These are phyloP conservation scores for Caranx ignobilis DNA, from an alignment of 2,113 vertebrate species.

Conservation along the genomic window DNA sequence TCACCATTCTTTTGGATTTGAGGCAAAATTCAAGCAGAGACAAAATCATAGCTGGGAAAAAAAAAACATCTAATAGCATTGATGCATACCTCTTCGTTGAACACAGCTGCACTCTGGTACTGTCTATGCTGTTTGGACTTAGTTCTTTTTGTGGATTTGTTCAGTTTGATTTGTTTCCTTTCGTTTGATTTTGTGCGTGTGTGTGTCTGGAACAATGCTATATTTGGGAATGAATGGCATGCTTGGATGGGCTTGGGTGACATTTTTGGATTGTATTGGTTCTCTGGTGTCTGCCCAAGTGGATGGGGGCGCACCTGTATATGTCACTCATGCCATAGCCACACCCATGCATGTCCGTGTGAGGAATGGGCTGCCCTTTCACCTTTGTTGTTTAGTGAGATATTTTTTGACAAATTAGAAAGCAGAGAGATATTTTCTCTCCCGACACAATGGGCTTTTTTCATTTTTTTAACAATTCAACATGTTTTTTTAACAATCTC, in stretches of 20 bases:
- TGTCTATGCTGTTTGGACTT: conserved; percentile 75
- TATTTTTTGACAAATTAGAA: conserved; percentile 54
- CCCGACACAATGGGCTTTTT: conserved; percentile 14
- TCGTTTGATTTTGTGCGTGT: conserved; percentile 71
- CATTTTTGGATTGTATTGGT: conserved; percentile 75
- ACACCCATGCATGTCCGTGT: conserved; percentile 84
- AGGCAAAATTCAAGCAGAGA: conserved; percentile 59
- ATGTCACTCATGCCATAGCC: conserved; percentile 78
- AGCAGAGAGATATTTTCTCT: conserved; percentile 24
- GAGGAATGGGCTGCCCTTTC: conserved; percentile 82
- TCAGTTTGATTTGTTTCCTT: conserved; percentile 71
- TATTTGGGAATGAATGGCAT: conserved; percentile 83
- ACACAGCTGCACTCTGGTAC: conserved; percentile 77
- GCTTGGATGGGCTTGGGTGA: conserved; percentile 83
- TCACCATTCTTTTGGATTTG: conserved; percentile 51
- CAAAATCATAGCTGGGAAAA: conserved; percentile 53
- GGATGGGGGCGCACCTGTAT: conserved; percentile 76
- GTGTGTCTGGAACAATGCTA: conserved; percentile 76
- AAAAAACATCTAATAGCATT: conserved; percentile 78
- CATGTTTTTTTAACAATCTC: conserved; percentile 27
- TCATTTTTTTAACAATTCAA: conserved; percentile 10
- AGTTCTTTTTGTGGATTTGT: conserved; percentile 75
- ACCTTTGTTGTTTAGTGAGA: conserved; percentile 77
- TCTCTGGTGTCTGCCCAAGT: conserved; percentile 71
- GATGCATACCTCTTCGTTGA: conserved; percentile 72